phyloP scores from a whole-genome alignment of 1,140 invertebrate species.

The Scaptodrosophila lebanonensis region DNA sequence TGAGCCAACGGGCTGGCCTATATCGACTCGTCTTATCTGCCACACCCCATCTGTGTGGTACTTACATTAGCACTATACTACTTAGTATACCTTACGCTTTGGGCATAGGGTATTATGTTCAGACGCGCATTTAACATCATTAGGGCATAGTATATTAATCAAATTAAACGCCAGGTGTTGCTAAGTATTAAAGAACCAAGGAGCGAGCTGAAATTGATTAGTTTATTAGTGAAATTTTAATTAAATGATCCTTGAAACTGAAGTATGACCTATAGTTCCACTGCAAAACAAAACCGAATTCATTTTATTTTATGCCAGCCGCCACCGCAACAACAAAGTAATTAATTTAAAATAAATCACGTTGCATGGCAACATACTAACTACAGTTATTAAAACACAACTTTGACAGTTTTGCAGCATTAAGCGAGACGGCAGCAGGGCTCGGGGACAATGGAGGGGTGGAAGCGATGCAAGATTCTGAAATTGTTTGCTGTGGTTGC shows the following conservation, averaged over 20 bases:
- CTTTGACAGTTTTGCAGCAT: too few species aligned
- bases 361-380: conserved; percentile 15
- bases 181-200: background rate
- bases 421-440: too few species aligned
- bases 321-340: conserved; percentile 55
- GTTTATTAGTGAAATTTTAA: conserved; percentile 67
- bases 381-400: conserved; percentile 13
- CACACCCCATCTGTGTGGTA: too few species aligned
- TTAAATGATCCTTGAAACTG: conserved; percentile 62
- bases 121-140: background rate
- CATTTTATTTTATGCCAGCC: conserved; percentile 31
- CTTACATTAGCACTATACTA: too few species aligned
- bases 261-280: too few species aligned
- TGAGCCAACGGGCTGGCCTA: too few species aligned
- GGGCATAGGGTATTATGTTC: too few species aligned
- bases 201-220: conserved; percentile 54
- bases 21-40: too few species aligned
- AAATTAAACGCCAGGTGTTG: conserved; percentile 66
- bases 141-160: conserved; percentile 32
- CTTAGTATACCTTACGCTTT: too few species aligned
- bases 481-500: conserved; percentile 21
- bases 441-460: too few species aligned
- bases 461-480: conserved; percentile 3
- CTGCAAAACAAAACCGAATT: background rate
- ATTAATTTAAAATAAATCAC: conserved; percentile 64